A percentile compares a stretch with the other conserved stretches of the same genome.
phyloP scores from a whole-genome alignment of 2,113 vertebrate species.

The Nerophis ophidion region DNA sequence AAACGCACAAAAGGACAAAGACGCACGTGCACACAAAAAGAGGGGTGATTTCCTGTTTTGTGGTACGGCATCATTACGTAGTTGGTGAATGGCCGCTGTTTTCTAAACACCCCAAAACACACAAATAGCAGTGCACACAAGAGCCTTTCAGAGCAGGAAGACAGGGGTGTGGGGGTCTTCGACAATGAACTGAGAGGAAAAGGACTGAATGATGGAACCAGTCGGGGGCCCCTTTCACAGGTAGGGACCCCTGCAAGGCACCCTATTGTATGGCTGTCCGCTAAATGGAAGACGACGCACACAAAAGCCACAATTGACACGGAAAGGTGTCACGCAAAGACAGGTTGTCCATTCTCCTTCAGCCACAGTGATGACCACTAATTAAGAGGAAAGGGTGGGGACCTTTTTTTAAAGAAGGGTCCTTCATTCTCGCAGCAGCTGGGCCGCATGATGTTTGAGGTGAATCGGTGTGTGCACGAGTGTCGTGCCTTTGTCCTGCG shows the following conservation, averaged over 20 bases:
- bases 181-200: slow-evolving; percentile 60
- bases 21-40: slow-evolving; percentile 4
- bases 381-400: slow-evolving; percentile 60
- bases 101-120: slow-evolving; percentile 67
- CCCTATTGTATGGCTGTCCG: slow-evolving; percentile 66
- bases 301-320: slow-evolving; percentile 74
- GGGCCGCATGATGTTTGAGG: slow-evolving; percentile 30
- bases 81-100: slow-evolving; percentile 66
- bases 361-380: slow-evolving; percentile 65
- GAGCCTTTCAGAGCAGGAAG: slow-evolving; percentile 47
- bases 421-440: slow-evolving; percentile 66
- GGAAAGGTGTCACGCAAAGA: slow-evolving; percentile 69
- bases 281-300: slow-evolving; percentile 60
- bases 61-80: slow-evolving; percentile 56
- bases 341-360: slow-evolving; percentile 65
- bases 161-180: slow-evolving; percentile 32
- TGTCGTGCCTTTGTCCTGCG: slow-evolving; percentile 36
- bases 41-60: slow-evolving; percentile 56
- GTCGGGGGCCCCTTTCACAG: slow-evolving; percentile 73
- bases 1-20: slow-evolving; percentile 16
- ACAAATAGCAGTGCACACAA: slow-evolving; percentile 63
- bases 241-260: slow-evolving; percentile 68
- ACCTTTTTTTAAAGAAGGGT: slow-evolving; percentile 51
- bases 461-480: slow-evolving; percentile 25
- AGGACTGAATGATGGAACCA: slow-evolving; percentile 53